A percentile compares a stretch with the other conserved stretches of the same genome.
Conservation (phyloP, 2,113 vertebrate species). For the Rhagologus leucostigma region DNA sequence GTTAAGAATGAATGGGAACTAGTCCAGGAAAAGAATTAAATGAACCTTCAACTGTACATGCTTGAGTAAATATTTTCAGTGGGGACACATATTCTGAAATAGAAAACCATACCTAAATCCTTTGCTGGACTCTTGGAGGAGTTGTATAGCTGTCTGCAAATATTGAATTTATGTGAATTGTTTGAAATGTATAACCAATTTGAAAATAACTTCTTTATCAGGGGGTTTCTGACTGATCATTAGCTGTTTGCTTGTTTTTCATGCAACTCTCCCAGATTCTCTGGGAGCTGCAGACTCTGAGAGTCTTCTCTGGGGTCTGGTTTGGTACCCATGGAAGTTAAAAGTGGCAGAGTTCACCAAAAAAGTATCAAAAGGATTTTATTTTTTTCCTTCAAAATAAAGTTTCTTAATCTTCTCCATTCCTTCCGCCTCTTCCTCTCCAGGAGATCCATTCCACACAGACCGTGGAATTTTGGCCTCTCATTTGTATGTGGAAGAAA, state of each 20-base stretch:
- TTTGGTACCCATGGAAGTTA: background rate
- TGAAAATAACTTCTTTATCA: background rate
- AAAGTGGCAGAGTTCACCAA: background rate
- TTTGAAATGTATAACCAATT: background rate
- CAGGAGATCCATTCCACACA: background rate
- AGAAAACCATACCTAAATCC: background rate
- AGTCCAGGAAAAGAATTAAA: background rate
- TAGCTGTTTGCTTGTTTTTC: background rate
- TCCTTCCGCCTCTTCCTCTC: background rate
- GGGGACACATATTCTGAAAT: background rate
- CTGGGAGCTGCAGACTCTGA: background rate
- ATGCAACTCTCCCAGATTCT: background rate
- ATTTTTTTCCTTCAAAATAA: background rate
- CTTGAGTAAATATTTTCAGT: background rate
- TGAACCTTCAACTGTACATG: background rate
- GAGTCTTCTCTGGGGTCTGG: background rate
- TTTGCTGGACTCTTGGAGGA: background rate
- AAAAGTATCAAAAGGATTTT: background rate
- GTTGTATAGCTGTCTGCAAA: background rate
- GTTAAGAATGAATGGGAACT: background rate
- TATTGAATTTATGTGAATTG: background rate
- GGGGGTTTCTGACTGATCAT: background rate
- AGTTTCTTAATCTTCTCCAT: background rate
- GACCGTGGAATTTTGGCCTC: conserved; percentile 42
- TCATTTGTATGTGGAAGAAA: background rate